Evolutionary conservation across 2,888 invertebrate genomes (phyloP).

Genomic region (Tinea pellionella): DNA sequence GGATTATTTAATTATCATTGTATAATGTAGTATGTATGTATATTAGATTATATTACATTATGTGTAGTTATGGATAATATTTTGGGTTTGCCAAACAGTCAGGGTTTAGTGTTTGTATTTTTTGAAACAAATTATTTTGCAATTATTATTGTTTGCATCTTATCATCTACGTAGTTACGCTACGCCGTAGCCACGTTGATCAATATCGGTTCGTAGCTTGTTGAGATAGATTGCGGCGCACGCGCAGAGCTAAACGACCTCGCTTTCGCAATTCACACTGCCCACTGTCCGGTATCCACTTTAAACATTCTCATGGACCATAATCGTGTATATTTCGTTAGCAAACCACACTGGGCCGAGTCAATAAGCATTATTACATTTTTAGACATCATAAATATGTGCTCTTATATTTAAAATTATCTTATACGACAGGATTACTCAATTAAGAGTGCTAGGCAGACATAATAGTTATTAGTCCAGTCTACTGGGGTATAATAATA

Average conservation of each 20-base stretch:
- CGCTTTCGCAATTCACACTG: slow-evolving; percentile 11
- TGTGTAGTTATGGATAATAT: too few species aligned
- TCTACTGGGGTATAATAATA: too few species aligned
- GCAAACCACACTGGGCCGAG: neutral
- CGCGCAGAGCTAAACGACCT: slow-evolving; percentile 5
- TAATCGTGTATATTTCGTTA: slow-evolving; percentile 4
- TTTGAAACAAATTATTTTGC: neutral
- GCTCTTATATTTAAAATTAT: neutral
- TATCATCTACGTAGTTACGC: neutral
- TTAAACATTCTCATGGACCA: slow-evolving; percentile 5
- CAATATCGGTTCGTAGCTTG: neutral
- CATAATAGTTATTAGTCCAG: too few species aligned
- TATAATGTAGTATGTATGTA: too few species aligned
- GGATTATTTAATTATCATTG: neutral
- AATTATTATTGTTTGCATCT: neutral
- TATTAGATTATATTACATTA: too few species aligned
- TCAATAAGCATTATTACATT: neutral
- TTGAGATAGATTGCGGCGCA: neutral
- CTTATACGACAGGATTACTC: neutral
- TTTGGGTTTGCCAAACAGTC: too few species aligned
- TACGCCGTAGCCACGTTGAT: neutral
- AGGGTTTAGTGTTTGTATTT: too few species aligned
- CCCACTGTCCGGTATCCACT: neutral
- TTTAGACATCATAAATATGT: neutral
- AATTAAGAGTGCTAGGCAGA: neutral